Percentiles rank a stretch among this genome's conserved stretches.
Evolutionary conservation across 2,113 vertebrate species (phyloP).

Genomic region (Siphamia tubifer): DNA sequence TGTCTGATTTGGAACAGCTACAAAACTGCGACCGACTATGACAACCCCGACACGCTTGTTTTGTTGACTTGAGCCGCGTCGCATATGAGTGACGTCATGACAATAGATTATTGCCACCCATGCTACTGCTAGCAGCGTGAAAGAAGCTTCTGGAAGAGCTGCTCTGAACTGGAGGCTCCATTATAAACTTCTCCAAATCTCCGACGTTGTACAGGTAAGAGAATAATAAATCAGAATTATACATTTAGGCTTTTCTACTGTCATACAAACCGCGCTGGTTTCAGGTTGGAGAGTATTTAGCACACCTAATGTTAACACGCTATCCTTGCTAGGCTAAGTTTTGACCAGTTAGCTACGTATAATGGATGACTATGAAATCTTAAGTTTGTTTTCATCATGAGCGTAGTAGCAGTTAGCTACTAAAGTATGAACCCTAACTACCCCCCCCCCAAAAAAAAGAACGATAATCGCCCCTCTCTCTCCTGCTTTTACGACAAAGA

Average conservation of each 20-base stretch:
- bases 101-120: background rate
- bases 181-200: background rate
- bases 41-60: slow-evolving; percentile 1
- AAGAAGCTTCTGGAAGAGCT: slow-evolving; percentile 57
- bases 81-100: slow-evolving; percentile 31
- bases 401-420: background rate
- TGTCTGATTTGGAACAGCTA: background rate
- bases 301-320: background rate
- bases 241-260: background rate
- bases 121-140: slow-evolving; percentile 14
- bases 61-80: slow-evolving; percentile 4
- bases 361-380: background rate
- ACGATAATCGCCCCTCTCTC: background rate
- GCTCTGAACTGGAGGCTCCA: background rate
- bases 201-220: slow-evolving; percentile 22
- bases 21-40: background rate
- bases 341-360: slow-evolving; percentile 4
- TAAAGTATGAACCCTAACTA: background rate
- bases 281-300: background rate
- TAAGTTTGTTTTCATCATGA: background rate
- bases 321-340: background rate
- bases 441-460: no score
- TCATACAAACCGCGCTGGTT: background rate
- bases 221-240: background rate
- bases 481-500: no score